These are phyloP conservation scores for Hoplostethus mediterraneus DNA, from an alignment of 2,797 vertebrate genomes.

Conservation along the genomic window DNA sequence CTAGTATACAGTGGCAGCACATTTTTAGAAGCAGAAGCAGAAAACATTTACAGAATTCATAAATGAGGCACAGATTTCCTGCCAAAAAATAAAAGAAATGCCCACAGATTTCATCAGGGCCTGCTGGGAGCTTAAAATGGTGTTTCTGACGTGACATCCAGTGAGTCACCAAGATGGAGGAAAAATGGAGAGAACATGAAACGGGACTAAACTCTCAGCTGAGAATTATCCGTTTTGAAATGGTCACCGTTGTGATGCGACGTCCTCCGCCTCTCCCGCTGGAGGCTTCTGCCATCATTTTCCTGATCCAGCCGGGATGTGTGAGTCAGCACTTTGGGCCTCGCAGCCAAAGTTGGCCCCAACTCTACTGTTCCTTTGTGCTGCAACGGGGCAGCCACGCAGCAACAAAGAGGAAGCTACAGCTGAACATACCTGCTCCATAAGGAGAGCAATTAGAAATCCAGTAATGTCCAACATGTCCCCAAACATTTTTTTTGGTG, in stretches of 20 bases:
- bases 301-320: slow-evolving; percentile 35
- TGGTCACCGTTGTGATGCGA: slow-evolving; percentile 28
- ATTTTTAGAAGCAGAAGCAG: not conserved
- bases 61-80: too few species aligned
- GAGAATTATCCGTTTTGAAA: slow-evolving; percentile 9
- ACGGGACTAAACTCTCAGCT: not conserved
- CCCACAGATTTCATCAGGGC: not conserved
- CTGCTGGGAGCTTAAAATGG: not conserved
- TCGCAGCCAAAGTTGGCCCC: slow-evolving; percentile 11
- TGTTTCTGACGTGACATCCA: slow-evolving; percentile 23
- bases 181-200: not conserved
- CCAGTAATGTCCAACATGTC: not conserved
- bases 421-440: not conserved
- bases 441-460: not conserved
- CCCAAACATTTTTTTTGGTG: not conserved
- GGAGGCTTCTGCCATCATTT: slow-evolving; percentile 25
- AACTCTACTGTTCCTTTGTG: slow-evolving; percentile 8
- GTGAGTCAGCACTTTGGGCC: slow-evolving; percentile 55
- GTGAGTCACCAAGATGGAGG: slow-evolving; percentile 23
- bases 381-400: slow-evolving; percentile 4
- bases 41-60: not conserved
- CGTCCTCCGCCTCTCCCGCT: slow-evolving; percentile 41
- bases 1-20: not conserved
- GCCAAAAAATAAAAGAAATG: not conserved
- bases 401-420: slow-evolving; percentile 5